phyloP scores from a whole-genome alignment of 2,797 vertebrate genomes.

The Stomatorhinus walkeri region DNA sequence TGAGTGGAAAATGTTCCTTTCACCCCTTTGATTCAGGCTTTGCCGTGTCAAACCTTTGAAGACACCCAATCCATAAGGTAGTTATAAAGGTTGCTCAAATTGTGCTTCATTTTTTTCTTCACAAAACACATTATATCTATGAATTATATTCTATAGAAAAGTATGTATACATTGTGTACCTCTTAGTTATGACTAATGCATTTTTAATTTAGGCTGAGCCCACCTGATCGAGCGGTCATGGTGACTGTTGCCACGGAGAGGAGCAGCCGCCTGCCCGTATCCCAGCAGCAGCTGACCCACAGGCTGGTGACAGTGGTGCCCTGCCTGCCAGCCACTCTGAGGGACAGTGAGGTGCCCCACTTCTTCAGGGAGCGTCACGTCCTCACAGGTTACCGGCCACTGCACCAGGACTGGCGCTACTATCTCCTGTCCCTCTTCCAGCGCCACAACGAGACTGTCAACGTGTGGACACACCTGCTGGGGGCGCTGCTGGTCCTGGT shows the following conservation, averaged over 20 bases:
- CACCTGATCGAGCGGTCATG: conserved; percentile 46
- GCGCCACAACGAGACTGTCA: conserved; percentile 83
- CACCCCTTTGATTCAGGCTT: neutral
- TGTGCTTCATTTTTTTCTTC: neutral
- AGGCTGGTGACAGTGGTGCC: conserved; percentile 51
- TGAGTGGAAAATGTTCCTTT: neutral
- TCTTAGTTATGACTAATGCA: neutral
- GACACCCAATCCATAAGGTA: neutral
- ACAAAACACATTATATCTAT: neutral
- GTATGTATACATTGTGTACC: neutral
- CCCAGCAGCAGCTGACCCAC: conserved; percentile 56
- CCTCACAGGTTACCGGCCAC: conserved; percentile 68
- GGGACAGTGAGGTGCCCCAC: conserved; percentile 64
- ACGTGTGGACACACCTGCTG: conserved; percentile 82
- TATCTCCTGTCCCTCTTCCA: conserved; percentile 78
- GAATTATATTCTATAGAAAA: neutral
- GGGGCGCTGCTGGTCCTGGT: conserved; percentile 62
- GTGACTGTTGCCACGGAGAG: conserved; percentile 61
- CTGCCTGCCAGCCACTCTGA: conserved; percentile 60
- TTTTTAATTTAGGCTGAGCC: neutral
- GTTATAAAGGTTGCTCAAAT: neutral
- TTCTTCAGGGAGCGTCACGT: conserved; percentile 76
- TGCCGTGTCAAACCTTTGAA: neutral
- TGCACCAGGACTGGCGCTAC: conserved; percentile 73
- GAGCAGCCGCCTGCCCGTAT: conserved; percentile 64